Percentiles rank a stretch among this genome's conserved stretches.
phyloP scores from a whole-genome alignment of 2,888 invertebrate genomes.

The Leptinotarsa tumamoca region DNA sequence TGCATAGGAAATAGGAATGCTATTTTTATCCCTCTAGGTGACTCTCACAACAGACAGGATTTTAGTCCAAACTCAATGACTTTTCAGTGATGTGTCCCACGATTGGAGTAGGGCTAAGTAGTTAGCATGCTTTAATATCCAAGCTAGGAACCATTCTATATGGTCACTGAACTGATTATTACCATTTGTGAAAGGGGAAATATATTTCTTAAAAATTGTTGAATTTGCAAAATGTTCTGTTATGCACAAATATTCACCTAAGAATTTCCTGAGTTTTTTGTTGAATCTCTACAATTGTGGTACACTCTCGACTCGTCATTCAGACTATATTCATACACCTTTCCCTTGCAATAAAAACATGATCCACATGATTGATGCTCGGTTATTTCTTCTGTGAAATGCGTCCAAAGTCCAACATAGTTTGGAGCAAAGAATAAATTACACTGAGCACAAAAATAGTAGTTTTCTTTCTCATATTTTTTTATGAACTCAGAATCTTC shows the following conservation, averaged over 20 bases:
- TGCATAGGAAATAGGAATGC: too few species aligned
- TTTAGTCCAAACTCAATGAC: too few species aligned
- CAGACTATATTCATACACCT: conserved; percentile 59
- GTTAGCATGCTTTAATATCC: too few species aligned
- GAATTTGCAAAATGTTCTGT: too few species aligned
- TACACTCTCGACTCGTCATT: conserved; percentile 54
- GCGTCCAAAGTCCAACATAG: conserved; percentile 55
- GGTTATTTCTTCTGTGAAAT: conserved; percentile 58
- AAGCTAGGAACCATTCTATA: too few species aligned
- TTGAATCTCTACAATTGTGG: conserved; percentile 56
- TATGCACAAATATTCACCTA: neutral
- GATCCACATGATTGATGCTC: conserved; percentile 56
- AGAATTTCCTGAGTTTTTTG: neutral
- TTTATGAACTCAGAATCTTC: conserved; percentile 53
- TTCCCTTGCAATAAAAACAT: conserved; percentile 62
- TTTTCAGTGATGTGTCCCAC: too few species aligned
- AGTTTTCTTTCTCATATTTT: conserved; percentile 57
- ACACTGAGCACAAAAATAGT: conserved; percentile 60
- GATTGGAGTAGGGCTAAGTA: too few species aligned
- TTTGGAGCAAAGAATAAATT: conserved; percentile 60
- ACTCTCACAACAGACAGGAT: too few species aligned
- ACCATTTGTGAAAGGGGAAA: too few species aligned
- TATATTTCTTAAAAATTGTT: too few species aligned
- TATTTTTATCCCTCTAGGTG: too few species aligned
- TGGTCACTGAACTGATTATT: too few species aligned